Conservation (phyloP, 2,113 vertebrate species). For the Phylloscopus trochilus region DNA sequence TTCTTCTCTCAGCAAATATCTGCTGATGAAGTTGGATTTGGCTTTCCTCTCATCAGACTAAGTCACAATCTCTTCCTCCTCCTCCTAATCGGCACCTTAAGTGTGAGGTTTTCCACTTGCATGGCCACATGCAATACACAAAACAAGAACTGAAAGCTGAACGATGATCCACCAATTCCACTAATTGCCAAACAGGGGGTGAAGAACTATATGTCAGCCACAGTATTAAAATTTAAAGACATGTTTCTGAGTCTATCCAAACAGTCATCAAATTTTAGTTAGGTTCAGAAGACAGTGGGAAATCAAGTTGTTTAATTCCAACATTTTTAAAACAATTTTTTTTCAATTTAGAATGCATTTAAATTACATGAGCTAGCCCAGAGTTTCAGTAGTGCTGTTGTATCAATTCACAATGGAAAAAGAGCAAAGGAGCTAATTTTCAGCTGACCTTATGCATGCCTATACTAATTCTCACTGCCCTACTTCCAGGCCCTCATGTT, state of each 20-base stretch:
- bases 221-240: not conserved
- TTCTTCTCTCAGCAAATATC: not conserved
- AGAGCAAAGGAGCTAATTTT: not conserved
- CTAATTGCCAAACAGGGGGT: not conserved
- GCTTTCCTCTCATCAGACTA: not conserved
- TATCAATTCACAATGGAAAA: not conserved
- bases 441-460: not conserved
- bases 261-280: not conserved
- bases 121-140: not conserved
- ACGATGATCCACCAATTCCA: not conserved
- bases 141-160: not conserved
- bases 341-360: not conserved
- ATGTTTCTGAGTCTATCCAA: not conserved
- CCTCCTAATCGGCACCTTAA: not conserved
- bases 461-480: not conserved
- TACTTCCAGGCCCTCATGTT: not conserved
- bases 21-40: not conserved
- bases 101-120: not conserved
- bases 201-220: not conserved
- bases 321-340: not conserved
- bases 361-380: not conserved
- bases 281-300: not conserved
- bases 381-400: not conserved
- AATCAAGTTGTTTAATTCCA: not conserved
- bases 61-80: not conserved